Evolutionary conservation across 2,888 invertebrate species (phyloP), one percentile per base, ranked within the genome.

Genomic region (Athalia rosae): DNA sequence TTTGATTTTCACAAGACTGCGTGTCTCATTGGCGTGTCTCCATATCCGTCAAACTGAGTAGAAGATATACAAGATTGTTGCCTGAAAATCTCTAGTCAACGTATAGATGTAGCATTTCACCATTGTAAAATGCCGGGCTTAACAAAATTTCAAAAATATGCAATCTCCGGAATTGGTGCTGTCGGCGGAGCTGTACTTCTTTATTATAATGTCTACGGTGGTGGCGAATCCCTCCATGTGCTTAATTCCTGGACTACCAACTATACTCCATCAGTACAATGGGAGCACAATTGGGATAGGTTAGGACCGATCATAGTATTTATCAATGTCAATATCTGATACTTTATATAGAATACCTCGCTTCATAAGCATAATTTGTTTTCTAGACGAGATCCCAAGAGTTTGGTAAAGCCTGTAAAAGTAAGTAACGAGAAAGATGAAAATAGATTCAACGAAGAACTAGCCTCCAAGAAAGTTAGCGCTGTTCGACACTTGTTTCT

Each of bases 231-330:
- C 69, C 88, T 80, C 28, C 81, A 86, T 66, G 94, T 92, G 0
- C 89, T 91, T 59, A 93, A 93, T 83, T 94, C 95, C 0, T 95
- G 95, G 95, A 95, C 95, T 0, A 93, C 94, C 5, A 93, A 93
- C 89, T 92, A 91, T 82, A 91, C 90, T 0, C 94, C 95, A 0
- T 92, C 92, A 77, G 91, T 94, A 0, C 93, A 93, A 86, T 98
- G 98, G 98, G 95, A 97, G 84, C 91, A 91, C 76, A 97, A 98
- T 90, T 98, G 98, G 98, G 98, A 98, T 89, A 94, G 93, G 95
- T 95, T 92, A 92, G 93, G 91, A 79, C 50, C 67, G 53, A 45
- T 63, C 50, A 58, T 43, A 63, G 28, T 45, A 45, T 56, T 53
- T n/a, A 43, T 56, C 41, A 28, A 28, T 28, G 0, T 71, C 9